A percentile compares a stretch with the other conserved stretches of the same genome.
Conservation (phyloP, 2,888 invertebrate genomes). For the Eupithecia dodoneata region DNA sequence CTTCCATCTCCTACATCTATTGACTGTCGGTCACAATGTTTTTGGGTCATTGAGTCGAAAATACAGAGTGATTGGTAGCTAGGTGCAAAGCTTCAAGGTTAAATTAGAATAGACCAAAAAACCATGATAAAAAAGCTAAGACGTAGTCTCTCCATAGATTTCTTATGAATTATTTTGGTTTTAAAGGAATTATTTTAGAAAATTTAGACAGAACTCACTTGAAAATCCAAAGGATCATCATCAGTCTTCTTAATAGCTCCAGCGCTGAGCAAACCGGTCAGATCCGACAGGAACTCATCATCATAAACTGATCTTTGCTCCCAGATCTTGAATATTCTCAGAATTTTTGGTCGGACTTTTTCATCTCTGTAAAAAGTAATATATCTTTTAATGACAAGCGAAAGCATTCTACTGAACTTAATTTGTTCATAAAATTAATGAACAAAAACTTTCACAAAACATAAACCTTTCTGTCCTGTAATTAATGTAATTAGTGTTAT, state of each 20-base stretch:
- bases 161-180: too few relatives aligned
- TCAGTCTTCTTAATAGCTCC: conserved; percentile 87
- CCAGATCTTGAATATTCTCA: conserved; percentile 98
- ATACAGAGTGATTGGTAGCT: too few relatives aligned
- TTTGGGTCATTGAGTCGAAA: too few relatives aligned
- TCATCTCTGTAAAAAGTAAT: conserved; percentile 87
- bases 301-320: conserved; percentile 96
- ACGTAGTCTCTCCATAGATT: too few relatives aligned
- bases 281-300: conserved; percentile 94
- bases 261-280: conserved; percentile 92
- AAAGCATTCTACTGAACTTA: not conserved
- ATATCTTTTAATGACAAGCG: not conserved
- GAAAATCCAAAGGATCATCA: conserved; percentile 90
- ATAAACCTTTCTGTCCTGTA: not conserved
- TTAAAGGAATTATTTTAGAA: too few relatives aligned
- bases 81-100: too few relatives aligned
- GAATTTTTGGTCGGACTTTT: conserved; percentile 93
- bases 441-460: not conserved
- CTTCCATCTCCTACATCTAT: too few relatives aligned
- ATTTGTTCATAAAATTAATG: not conserved
- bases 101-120: too few relatives aligned
- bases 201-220: conserved; percentile 75
- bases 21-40: too few relatives aligned
- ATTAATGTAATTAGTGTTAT: too few relatives aligned
- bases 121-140: too few relatives aligned